Conservation (phyloP, 2,113 vertebrate species). For the Eptesicus fuscus region DNA sequence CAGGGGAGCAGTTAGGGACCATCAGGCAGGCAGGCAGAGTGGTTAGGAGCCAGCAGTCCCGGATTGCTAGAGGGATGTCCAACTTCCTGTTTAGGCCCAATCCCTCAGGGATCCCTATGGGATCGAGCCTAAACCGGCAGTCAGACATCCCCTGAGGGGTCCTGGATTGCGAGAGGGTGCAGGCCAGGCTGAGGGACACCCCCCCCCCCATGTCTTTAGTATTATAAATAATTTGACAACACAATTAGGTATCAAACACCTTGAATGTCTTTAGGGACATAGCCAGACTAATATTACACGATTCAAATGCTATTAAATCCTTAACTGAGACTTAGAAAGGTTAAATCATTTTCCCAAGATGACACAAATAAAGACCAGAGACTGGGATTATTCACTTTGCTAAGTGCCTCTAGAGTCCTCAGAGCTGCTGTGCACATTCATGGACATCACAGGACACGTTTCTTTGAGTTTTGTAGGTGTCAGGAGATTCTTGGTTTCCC, state of each 20-base stretch:
- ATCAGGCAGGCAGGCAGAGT: too few species aligned
- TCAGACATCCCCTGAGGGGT: too few species aligned
- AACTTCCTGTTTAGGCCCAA: too few species aligned
- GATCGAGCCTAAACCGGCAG: too few species aligned
- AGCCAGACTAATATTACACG: neutral
- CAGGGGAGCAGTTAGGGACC: too few species aligned
- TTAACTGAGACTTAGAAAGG: neutral
- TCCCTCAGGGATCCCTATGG: too few species aligned
- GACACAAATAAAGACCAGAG: neutral
- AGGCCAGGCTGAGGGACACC: too few species aligned
- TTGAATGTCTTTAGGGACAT: neutral
- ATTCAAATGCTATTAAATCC: neutral
- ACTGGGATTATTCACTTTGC: neutral
- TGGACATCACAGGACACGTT: too few species aligned
- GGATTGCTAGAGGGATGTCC: too few species aligned
- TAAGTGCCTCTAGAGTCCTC: neutral
- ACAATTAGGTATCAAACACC: neutral
- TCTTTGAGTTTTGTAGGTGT: neutral
- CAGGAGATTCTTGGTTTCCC: neutral
- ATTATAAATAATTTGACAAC: neutral
- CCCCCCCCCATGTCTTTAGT: too few species aligned
- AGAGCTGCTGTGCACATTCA: neutral
- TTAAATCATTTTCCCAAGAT: neutral
- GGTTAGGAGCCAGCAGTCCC: too few species aligned
- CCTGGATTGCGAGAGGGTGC: too few species aligned